phyloP scores from a whole-genome alignment of 2,797 vertebrate genomes.

The Enteromius treurensis region DNA sequence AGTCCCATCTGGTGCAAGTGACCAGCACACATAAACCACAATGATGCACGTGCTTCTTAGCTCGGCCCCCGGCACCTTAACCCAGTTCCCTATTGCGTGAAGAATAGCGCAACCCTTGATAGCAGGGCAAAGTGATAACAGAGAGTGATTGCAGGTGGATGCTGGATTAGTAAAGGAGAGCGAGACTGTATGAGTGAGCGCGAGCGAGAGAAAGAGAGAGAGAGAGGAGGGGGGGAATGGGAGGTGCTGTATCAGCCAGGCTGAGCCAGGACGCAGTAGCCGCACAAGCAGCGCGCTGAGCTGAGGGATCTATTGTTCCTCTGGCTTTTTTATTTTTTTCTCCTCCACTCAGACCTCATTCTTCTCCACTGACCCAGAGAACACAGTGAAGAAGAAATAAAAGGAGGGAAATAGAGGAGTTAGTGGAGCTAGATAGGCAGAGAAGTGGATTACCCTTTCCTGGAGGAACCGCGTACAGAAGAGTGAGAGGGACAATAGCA shows the following conservation, averaged over 20 bases:
- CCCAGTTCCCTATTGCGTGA: slow-evolving; percentile 33
- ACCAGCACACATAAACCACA: slow-evolving; percentile 71
- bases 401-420: slow-evolving; percentile 32
- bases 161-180: slow-evolving; percentile 36
- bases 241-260: slow-evolving; percentile 72
- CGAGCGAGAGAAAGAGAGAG: slow-evolving; percentile 34
- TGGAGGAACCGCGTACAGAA: slow-evolving; percentile 47
- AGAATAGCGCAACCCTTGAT: slow-evolving; percentile 21
- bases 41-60: slow-evolving; percentile 29
- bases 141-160: slow-evolving; percentile 41
- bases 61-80: not conserved
- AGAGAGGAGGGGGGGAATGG: slow-evolving; percentile 53
- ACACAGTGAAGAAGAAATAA: slow-evolving; percentile 48
- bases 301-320: slow-evolving; percentile 89
- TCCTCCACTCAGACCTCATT: slow-evolving; percentile 60
- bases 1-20: slow-evolving; percentile 48
- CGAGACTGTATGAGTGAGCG: slow-evolving; percentile 18
- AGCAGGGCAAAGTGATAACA: slow-evolving; percentile 31
- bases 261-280: slow-evolving; percentile 66
- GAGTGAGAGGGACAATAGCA: slow-evolving; percentile 59
- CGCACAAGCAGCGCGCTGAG: slow-evolving; percentile 69
- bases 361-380: slow-evolving; percentile 70
- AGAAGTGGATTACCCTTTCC: slow-evolving; percentile 56
- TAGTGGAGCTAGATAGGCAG: slow-evolving; percentile 15
- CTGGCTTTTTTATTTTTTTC: slow-evolving; percentile 71